Evolutionary conservation across 2,113 vertebrate species (phyloP).

Genomic region (Chloebia gouldiae): DNA sequence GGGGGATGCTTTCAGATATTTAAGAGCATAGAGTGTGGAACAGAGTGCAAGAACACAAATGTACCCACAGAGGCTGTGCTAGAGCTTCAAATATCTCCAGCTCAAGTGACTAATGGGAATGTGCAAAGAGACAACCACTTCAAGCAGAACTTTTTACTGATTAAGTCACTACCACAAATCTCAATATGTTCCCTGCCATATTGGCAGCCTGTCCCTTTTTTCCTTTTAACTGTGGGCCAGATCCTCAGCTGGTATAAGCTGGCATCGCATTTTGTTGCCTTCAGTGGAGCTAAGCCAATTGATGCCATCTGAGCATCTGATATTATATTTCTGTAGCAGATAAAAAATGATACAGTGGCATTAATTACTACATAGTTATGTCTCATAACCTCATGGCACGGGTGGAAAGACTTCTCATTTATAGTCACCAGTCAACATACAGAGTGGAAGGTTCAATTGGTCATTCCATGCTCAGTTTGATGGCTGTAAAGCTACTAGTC

Average conservation of each 20-base stretch:
- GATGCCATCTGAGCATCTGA: constrained; percentile 58
- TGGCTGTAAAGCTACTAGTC: not conserved
- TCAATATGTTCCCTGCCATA: constrained; percentile 67
- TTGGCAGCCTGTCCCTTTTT: constrained; percentile 48
- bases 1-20: not conserved
- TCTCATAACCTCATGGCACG: constrained; percentile 24
- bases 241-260: constrained; percentile 51
- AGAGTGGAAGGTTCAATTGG: constrained; percentile 22
- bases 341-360: constrained; percentile 31
- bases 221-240: constrained; percentile 51
- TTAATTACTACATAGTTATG: constrained; percentile 42
- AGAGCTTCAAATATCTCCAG: not conserved
- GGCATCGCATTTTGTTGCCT: constrained; percentile 43
- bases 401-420: not conserved
- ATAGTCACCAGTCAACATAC: not conserved
- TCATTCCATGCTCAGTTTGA: constrained; percentile 31
- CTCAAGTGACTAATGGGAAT: constrained; percentile 11
- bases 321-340: constrained; percentile 35
- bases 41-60: not conserved
- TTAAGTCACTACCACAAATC: constrained; percentile 52
- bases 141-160: constrained; percentile 45
- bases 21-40: not conserved
- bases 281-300: constrained; percentile 51
- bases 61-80: not conserved
- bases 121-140: not conserved